Conservation (phyloP, 2,797 vertebrate species). For the Threskiornis aethiopicus region DNA sequence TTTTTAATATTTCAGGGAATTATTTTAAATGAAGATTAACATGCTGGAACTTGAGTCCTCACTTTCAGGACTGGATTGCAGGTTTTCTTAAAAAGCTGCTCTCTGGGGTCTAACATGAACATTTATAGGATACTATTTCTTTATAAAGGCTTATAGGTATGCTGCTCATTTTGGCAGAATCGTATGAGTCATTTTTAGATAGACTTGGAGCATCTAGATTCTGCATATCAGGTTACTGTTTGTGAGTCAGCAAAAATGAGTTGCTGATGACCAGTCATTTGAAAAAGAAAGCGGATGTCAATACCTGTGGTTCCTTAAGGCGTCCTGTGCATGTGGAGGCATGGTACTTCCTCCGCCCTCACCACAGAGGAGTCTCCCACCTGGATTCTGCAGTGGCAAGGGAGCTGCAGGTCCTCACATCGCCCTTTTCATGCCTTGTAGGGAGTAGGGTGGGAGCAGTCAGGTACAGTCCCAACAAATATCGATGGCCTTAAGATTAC, state of each 20-base stretch:
- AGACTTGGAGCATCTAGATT: neutral
- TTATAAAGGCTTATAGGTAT: neutral
- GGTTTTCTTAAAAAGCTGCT: neutral
- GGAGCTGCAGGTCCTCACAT: neutral
- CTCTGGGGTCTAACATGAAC: neutral
- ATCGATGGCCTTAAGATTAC: neutral
- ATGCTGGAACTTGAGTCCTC: neutral
- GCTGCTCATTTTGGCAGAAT: constrained; percentile 12
- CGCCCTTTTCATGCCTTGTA: accelerated
- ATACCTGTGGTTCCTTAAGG: neutral
- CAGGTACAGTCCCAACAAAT: neutral
- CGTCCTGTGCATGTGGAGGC: neutral
- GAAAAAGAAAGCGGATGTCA: neutral
- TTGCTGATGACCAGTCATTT: constrained; percentile 26
- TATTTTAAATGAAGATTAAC: neutral
- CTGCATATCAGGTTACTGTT: constrained; percentile 47
- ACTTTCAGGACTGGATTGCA: neutral
- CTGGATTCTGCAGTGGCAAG: neutral
- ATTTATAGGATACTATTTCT: neutral
- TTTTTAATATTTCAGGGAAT: neutral
- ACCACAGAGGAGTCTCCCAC: neutral
- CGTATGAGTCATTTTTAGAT: constrained; percentile 1
- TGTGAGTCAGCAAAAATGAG: constrained; percentile 58
- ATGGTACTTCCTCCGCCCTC: neutral
- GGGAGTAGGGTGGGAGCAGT: neutral